phyloP scores from a whole-genome alignment of 2,113 vertebrate genomes.

The Vanacampus margaritifer region DNA sequence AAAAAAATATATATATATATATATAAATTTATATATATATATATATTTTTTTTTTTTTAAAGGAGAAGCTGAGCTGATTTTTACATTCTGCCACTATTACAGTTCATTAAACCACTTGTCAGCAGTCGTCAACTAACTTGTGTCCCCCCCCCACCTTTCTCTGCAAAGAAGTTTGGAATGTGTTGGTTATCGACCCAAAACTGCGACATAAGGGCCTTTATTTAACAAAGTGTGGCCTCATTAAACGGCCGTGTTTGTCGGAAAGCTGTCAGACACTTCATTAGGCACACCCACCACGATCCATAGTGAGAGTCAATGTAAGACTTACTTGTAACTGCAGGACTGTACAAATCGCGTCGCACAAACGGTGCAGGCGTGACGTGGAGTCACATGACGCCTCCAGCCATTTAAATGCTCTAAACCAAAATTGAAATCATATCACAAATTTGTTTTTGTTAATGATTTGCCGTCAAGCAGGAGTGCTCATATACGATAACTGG shows the following conservation, averaged over 20 bases:
- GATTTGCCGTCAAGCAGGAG: conserved; percentile 33
- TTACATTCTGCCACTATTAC: not conserved
- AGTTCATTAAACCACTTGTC: not conserved
- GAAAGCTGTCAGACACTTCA: conserved; percentile 2
- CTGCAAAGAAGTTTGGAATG: conserved; percentile 13
- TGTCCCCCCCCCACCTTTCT: not conserved
- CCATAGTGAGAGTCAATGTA: not conserved
- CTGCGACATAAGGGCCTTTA: not conserved
- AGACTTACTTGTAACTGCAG: not conserved
- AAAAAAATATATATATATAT: too few species aligned
- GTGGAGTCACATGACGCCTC: too few species aligned
- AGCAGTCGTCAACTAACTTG: not conserved
- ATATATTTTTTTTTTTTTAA: not conserved
- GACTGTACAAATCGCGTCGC: not conserved
- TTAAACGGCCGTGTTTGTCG: not conserved
- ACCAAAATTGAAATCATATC: not conserved
- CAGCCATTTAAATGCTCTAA: not conserved
- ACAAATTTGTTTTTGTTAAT: conserved; percentile 10
- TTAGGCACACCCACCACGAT: not conserved
- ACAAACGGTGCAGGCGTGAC: too few species aligned
- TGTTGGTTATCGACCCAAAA: conserved; percentile 19
- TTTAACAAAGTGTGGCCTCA: conserved; percentile 4
- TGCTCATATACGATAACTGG: conserved; percentile 39
- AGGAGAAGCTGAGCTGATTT: not conserved
- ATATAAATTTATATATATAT: not conserved